phyloP scores from a whole-genome alignment of 2,797 vertebrate genomes.

The Bufotes viridis region DNA sequence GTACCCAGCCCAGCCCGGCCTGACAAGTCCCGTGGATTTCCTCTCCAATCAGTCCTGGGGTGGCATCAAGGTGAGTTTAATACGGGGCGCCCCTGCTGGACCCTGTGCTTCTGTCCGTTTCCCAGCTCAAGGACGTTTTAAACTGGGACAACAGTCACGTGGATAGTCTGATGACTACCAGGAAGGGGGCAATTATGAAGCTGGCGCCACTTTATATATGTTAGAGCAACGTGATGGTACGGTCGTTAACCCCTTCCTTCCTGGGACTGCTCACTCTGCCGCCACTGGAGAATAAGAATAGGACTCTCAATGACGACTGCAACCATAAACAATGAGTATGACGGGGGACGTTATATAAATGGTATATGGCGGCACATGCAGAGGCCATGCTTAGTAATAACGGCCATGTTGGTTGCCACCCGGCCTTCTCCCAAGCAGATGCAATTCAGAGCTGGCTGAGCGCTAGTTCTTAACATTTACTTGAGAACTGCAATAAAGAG shows the following conservation, averaged over 20 bases:
- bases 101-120: background rate
- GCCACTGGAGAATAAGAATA: too few species aligned
- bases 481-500: too few species aligned
- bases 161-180: background rate
- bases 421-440: too few species aligned
- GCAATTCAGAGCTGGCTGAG: too few species aligned
- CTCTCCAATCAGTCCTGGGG: conserved; percentile 91
- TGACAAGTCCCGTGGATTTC: conserved; percentile 89
- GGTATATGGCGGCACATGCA: background rate
- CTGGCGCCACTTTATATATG: background rate
- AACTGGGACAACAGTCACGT: background rate
- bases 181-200: conserved; percentile 4
- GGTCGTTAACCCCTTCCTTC: background rate
- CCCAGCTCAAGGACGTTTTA: conserved; percentile 6
- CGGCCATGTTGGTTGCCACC: too few species aligned
- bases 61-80: conserved; percentile 87
- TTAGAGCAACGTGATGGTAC: background rate
- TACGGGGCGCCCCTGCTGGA: background rate
- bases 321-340: too few species aligned
- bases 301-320: too few species aligned
- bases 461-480: too few species aligned
- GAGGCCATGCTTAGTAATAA: too few species aligned
- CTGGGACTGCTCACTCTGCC: background rate
- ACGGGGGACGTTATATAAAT: background rate
- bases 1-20: conserved; percentile 81